Conservation (phyloP, 2,888 invertebrate species). For the Himalopsyche kuldschensis region DNA sequence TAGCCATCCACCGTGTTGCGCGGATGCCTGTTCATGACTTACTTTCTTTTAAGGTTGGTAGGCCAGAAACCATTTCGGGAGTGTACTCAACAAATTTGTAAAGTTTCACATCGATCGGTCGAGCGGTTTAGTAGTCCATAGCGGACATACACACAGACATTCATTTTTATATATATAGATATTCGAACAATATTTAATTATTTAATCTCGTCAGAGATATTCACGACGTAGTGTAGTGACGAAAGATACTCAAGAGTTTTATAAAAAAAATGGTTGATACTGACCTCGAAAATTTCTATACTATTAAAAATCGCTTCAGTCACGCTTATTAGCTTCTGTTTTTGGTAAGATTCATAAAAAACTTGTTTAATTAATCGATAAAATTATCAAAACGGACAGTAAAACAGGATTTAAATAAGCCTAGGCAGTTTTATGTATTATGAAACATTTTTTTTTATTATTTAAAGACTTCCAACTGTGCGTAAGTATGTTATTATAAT, state of each 20-base stretch:
- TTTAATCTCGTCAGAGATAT: neutral
- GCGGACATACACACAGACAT: too few relatives aligned
- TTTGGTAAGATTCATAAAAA: neutral
- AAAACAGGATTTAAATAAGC: neutral
- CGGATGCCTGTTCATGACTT: too few relatives aligned
- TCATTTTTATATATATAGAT: too few relatives aligned
- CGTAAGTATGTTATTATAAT: too few relatives aligned
- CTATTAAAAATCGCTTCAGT: neutral
- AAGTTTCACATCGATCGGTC: too few relatives aligned
- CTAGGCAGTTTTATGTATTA: neutral
- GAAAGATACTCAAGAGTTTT: neutral
- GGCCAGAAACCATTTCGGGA: too few relatives aligned
- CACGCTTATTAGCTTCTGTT: neutral
- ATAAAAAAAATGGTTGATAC: neutral
- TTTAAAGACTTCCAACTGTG: too few relatives aligned
- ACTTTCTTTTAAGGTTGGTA: too few relatives aligned
- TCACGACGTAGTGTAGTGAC: neutral
- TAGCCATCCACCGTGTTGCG: too few relatives aligned
- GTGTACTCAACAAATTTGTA: too few relatives aligned
- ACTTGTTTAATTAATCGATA: neutral
- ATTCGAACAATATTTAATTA: neutral
- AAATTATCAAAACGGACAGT: neutral
- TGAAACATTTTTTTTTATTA: neutral
- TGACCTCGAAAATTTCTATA: neutral
- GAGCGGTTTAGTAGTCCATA: too few relatives aligned